Evolutionary conservation across 2,888 invertebrate genomes (phyloP).

Genomic region (Drosophila yooni): DNA sequence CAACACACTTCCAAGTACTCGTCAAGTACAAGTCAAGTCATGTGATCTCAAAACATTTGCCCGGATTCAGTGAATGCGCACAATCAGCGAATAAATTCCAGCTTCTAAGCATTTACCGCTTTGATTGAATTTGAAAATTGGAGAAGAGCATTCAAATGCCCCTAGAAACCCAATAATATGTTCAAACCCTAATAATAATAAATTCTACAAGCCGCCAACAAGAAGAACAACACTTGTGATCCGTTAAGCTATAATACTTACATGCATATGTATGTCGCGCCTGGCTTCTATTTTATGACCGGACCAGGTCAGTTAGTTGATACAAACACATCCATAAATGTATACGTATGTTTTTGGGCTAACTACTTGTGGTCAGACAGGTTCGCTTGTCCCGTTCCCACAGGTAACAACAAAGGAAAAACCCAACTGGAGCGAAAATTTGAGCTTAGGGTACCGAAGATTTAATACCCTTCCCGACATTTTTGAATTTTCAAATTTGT

Average conservation of each 20-base stretch:
- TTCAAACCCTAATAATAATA: not conserved
- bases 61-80: not conserved
- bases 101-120: not conserved
- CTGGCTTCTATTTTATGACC: constrained; percentile 10
- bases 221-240: constrained; percentile 29
- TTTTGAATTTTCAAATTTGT: not conserved
- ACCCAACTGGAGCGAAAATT: not conserved
- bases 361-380: constrained; percentile 31
- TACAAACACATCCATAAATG: not conserved
- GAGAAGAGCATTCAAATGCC: not conserved
- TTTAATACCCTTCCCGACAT: not conserved
- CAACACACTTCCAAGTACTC: not conserved
- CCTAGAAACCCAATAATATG: not conserved
- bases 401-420: constrained; percentile 1
- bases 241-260: constrained; percentile 17
- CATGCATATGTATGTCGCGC: constrained; percentile 7
- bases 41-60: not conserved
- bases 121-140: not conserved
- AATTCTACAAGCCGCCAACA: not conserved
- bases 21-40: constrained; percentile 2
- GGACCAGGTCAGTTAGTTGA: constrained; percentile 5
- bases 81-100: constrained; percentile 1
- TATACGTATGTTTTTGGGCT: not conserved
- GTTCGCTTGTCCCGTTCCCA: constrained; percentile 29
- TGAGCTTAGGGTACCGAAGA: not conserved